Evolutionary conservation across 2,113 vertebrate genomes (phyloP).

Genomic region (Colaptes auratus): DNA sequence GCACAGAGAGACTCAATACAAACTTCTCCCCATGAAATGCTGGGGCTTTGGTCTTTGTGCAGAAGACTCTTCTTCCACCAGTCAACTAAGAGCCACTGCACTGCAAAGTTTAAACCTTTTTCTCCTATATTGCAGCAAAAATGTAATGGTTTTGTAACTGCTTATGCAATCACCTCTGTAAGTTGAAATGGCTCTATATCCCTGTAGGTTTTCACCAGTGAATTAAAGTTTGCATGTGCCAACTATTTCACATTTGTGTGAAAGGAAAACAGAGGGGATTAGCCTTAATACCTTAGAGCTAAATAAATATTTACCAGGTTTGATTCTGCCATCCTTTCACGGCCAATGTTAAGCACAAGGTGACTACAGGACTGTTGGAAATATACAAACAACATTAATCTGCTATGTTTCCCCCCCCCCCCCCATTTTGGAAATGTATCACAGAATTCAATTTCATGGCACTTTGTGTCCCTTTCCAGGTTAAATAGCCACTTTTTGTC

Average conservation of each 20-base stretch:
- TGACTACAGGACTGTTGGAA: slow-evolving; percentile 26
- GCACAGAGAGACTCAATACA: neutral
- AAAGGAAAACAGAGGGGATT: slow-evolving; percentile 33
- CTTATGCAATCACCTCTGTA: neutral
- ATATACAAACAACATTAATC: neutral
- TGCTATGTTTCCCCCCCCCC: neutral
- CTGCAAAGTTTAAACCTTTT: neutral
- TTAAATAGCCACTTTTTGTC: slow-evolving; percentile 1
- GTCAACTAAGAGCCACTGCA: neutral
- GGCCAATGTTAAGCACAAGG: slow-evolving; percentile 33
- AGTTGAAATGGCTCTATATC: neutral
- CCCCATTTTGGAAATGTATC: neutral
- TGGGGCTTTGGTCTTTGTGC: neutral
- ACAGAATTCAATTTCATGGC: neutral
- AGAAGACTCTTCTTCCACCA: neutral
- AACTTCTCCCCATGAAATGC: neutral
- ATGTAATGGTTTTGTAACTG: neutral
- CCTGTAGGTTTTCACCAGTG: neutral
- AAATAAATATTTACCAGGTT: slow-evolving; percentile 59
- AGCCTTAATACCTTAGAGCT: slow-evolving; percentile 44
- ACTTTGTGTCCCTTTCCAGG: neutral
- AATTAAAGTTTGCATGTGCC: neutral
- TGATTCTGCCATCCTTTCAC: slow-evolving; percentile 8
- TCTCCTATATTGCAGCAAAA: neutral
- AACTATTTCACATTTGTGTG: slow-evolving; percentile 12